Percentiles rank a stretch among this genome's conserved stretches.
These are phyloP conservation scores for Toxotes jaculatrix DNA, from an alignment of 2,113 vertebrate species.

Conservation along the genomic window DNA sequence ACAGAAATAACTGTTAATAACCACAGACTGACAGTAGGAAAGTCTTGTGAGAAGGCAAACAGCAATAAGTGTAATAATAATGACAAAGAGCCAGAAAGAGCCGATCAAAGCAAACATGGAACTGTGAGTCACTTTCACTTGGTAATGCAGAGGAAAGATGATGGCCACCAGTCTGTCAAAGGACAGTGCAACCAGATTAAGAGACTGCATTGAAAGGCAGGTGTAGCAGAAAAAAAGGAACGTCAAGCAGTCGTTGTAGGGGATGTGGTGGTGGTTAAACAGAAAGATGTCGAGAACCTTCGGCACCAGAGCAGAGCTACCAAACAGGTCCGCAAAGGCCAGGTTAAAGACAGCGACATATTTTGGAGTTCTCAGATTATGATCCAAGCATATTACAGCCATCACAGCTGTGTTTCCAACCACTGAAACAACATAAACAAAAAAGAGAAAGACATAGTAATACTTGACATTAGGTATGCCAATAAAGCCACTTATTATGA, in stretches of 20 bases:
- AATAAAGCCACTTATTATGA: conserved; percentile 76
- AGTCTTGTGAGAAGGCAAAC: conserved; percentile 68
- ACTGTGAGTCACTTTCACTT: conserved; percentile 58
- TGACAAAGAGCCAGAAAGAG: conserved; percentile 58
- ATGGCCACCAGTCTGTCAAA: conserved; percentile 83
- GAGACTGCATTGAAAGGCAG: conserved; percentile 74
- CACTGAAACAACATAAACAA: conserved; percentile 74
- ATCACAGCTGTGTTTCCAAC: conserved; percentile 73
- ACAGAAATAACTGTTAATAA: conserved; percentile 80
- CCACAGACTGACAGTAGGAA: conserved; percentile 76
- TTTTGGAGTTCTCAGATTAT: conserved; percentile 77
- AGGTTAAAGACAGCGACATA: conserved; percentile 82
- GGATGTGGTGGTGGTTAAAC: conserved; percentile 67
- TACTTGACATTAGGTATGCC: conserved; percentile 69
- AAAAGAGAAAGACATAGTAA: conserved; percentile 78
- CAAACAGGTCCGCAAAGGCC: conserved; percentile 77
- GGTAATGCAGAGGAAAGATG: conserved; percentile 76
- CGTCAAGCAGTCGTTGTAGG: conserved; percentile 73
- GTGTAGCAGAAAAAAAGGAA: conserved; percentile 80
- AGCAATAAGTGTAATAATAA: background rate
- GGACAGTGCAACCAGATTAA: conserved; percentile 78
- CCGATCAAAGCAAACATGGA: conserved; percentile 65
- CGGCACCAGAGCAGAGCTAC: conserved; percentile 77
- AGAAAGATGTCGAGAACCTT: conserved; percentile 80
- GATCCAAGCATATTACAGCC: conserved; percentile 70